phyloP scores from a whole-genome alignment of 1,140 invertebrate species.

The Probaryconus sp. region DNA sequence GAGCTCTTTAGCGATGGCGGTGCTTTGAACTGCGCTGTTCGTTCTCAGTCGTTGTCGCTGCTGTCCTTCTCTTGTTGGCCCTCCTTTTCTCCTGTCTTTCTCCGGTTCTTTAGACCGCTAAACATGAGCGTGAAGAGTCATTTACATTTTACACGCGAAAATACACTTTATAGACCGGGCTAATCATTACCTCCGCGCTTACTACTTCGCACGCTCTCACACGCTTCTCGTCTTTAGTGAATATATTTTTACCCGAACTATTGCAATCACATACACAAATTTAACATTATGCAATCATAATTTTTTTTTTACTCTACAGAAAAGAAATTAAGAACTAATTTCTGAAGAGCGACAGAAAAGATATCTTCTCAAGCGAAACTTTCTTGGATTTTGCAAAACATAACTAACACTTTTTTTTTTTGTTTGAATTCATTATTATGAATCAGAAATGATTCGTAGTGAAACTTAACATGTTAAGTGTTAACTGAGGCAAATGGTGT shows the following conservation, averaged over 20 bases:
- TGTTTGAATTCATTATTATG: too few relatives aligned
- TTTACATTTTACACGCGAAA: constrained; percentile 77
- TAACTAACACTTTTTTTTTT: too few relatives aligned
- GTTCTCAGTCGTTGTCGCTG: constrained; percentile 38
- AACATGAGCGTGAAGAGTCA: constrained; percentile 67
- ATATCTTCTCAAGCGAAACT: too few relatives aligned
- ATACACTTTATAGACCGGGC: constrained; percentile 72
- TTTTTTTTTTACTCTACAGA: too few relatives aligned
- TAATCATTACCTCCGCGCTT: constrained; percentile 71
- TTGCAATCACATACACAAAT: constrained; percentile 1
- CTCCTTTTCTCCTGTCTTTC: constrained; percentile 39
- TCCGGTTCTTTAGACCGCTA: constrained; percentile 44
- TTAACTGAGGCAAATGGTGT: too few relatives aligned
- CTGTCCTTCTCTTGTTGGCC: constrained; percentile 38
- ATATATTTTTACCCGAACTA: constrained; percentile 10
- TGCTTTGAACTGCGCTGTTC: constrained; percentile 72
- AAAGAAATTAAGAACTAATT: too few relatives aligned
- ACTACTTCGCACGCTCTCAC: constrained; percentile 59
- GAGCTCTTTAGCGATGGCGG: constrained; percentile 76
- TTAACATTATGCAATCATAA: too few relatives aligned
- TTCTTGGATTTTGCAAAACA: too few relatives aligned
- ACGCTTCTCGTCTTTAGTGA: constrained; percentile 54
- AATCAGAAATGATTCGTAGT: too few relatives aligned
- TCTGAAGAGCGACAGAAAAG: too few relatives aligned
- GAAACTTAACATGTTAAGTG: too few relatives aligned